Conservation (phyloP, 64 coral and sea anemone genomes). For the Cladopsammia gracilis region DNA sequence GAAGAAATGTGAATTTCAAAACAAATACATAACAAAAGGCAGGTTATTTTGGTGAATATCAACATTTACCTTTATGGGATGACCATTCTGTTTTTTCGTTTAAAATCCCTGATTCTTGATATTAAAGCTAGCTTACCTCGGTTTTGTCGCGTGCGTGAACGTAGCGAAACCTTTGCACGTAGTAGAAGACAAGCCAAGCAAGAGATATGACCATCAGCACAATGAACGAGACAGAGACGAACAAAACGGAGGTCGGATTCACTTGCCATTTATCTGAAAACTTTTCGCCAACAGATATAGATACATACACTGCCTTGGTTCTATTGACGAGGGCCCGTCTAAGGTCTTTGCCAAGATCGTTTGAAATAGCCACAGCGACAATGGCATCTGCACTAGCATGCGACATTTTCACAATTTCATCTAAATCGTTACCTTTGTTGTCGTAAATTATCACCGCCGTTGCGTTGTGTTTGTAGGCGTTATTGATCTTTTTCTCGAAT, state of each 20-base stretch:
- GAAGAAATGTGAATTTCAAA: no score
- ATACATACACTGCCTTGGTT: conserved; percentile 73
- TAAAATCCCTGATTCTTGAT: not conserved
- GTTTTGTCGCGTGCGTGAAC: conserved; percentile 98
- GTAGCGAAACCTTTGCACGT: conserved; percentile 97
- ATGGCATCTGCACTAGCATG: conserved; percentile 35
- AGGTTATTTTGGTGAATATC: not conserved
- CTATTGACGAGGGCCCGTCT: conserved; percentile 46
- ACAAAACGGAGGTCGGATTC: conserved; percentile 96
- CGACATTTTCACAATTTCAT: conserved; percentile 34
- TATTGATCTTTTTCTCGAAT: conserved; percentile 79
- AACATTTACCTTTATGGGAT: not conserved
- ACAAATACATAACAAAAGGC: no score
- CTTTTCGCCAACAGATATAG: conserved; percentile 51
- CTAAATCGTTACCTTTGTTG: conserved; percentile 21
- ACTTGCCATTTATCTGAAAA: conserved; percentile 56
- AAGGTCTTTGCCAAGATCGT: conserved; percentile 76
- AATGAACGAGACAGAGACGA: conserved; percentile 98
- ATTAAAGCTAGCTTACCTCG: conserved; percentile 71
- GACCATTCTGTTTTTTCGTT: not conserved
- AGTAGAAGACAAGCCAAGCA: conserved; percentile 98
- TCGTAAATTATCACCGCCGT: conserved; percentile 89
- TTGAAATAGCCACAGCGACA: conserved; percentile 81
- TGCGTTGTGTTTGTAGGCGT: conserved; percentile 87
- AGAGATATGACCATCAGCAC: conserved; percentile 99